These are phyloP conservation scores for Leptinotarsa defecta DNA, from an alignment of 1,140 invertebrate genomes.

Conservation along the genomic window DNA sequence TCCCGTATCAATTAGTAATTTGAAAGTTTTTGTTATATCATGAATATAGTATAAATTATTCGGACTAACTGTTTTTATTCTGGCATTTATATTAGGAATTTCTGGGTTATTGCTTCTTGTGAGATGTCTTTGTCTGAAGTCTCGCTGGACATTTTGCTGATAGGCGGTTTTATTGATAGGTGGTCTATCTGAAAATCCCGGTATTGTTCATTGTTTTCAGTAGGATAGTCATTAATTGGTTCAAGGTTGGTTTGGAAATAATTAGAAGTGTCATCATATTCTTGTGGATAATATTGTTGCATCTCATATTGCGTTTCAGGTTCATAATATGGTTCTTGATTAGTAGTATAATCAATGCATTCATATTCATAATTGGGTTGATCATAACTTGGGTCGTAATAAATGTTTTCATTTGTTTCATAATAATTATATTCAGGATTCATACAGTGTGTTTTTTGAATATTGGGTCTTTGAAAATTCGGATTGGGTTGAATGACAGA, in stretches of 20 bases:
- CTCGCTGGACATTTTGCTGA: not conserved
- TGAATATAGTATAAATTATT: slow-evolving; percentile 36
- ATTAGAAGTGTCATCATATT: too few species aligned
- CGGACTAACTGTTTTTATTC: slow-evolving; percentile 10
- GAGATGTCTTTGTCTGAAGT: not conserved
- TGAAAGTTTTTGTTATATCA: slow-evolving; percentile 21
- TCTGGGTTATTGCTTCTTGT: not conserved
- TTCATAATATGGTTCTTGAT: too few species aligned
- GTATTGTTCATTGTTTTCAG: not conserved
- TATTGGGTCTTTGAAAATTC: slow-evolving; percentile 1
- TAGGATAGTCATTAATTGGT: not conserved
- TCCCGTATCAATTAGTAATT: slow-evolving; percentile 28
- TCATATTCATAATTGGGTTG: too few species aligned
- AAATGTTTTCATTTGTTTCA: not conserved
- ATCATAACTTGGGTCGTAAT: not conserved
- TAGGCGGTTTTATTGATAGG: not conserved
- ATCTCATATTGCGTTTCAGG: too few species aligned
- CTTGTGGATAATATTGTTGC: too few species aligned
- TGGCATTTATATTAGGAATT: too few species aligned
- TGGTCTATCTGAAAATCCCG: slow-evolving; percentile 19
- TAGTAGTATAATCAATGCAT: too few species aligned
- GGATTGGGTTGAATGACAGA: slow-evolving; percentile 12
- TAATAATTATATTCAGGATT: slow-evolving; percentile 19
- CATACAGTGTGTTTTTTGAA: not conserved
- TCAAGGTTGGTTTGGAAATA: too few species aligned